Conservation (phyloP, 2,113 vertebrate species). For the Anoura caudifer region DNA sequence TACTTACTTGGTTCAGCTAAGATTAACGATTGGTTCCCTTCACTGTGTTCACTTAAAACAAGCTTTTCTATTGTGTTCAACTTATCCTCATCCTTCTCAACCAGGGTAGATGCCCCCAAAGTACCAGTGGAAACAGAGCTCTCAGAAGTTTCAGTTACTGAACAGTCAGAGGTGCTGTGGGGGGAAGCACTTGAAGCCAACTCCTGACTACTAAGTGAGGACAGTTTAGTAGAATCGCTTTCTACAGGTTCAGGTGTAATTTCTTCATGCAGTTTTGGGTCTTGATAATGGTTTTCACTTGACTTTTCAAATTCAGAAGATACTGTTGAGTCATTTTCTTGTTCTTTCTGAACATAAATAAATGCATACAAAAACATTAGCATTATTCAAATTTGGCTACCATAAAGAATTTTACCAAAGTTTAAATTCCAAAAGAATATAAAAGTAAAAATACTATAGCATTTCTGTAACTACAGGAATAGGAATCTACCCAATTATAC, state of each 20-base stretch:
- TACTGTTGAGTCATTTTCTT: slow-evolving; percentile 34
- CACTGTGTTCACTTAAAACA: slow-evolving; percentile 64
- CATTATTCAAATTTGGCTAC: slow-evolving; percentile 24
- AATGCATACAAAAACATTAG: slow-evolving; percentile 29
- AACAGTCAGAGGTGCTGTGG: slow-evolving; percentile 8
- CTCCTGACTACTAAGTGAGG: background rate
- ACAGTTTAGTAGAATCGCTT: background rate
- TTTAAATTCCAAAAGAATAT: background rate
- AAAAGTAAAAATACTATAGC: background rate
- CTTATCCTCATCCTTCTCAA: slow-evolving; percentile 8
- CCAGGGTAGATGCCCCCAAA: background rate
- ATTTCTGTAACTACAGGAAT: background rate
- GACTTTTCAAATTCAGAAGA: slow-evolving; percentile 8
- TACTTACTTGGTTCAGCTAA: slow-evolving; percentile 84
- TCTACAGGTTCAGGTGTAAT: slow-evolving; percentile 31
- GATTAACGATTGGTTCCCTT: slow-evolving; percentile 70
- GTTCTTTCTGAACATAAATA: slow-evolving; percentile 73
- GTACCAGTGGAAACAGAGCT: slow-evolving; percentile 24
- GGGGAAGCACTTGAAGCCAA: slow-evolving; percentile 22
- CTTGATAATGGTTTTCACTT: slow-evolving; percentile 23
- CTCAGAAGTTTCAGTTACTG: slow-evolving; percentile 31
- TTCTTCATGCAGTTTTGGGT: slow-evolving; percentile 44
- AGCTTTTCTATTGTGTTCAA: slow-evolving; percentile 35
- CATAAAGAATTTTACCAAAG: slow-evolving; percentile 3
- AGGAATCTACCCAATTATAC: slow-evolving; percentile 25